Evolutionary conservation across 2,888 invertebrate genomes (phyloP), one percentile per base, ranked within the genome.

Genomic region (Calameuta pallipes): DNA sequence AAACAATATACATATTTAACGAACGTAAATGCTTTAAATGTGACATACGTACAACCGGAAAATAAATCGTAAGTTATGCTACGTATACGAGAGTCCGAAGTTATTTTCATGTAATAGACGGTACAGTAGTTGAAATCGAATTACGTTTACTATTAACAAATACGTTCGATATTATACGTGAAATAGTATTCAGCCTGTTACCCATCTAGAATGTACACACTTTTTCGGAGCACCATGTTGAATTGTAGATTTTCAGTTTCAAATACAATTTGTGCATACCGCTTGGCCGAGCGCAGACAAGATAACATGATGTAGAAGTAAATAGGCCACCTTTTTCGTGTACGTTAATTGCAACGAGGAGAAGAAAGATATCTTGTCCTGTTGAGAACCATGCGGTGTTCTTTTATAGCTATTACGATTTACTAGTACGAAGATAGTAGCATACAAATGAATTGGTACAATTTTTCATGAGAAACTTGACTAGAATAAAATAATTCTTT

Each of bases 1-100:
- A 83, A 83, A 83, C 83, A 83, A 83, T 77, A 75, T 82, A 83
- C 79, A 80, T 80, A 83, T 82, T 78, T 80, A 83, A 78, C 78
- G 80, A 75, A 33, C 15, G 36, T 74, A 31, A 33, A 36, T 56
- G 23, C 56, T 23, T 56, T 23, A 15, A 15, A 56, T 9, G 56
- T 15, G 15, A 41, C 41, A 41, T 56, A 56, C 56, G 71, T 71
- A 31, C 31, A 71, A 33, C 31, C 33, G 31, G 31, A 34, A 71
- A 71, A 31, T 33, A 71, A 31, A 31, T 33, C 31, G 11, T 71
- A 31, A 31, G 31, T 15, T 33, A 71, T 71, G 4, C 13, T 33
- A 71, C 31, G 31, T 13, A 33, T 71, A 70, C 70, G 30, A 70
- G 30, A 34, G 71, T 34, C 31, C 11, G 15, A 71, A 34, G 31